Percentiles rank a stretch among this genome's conserved stretches.
Conservation (phyloP, 2,797 vertebrate species). For the Ibycter americanus region DNA sequence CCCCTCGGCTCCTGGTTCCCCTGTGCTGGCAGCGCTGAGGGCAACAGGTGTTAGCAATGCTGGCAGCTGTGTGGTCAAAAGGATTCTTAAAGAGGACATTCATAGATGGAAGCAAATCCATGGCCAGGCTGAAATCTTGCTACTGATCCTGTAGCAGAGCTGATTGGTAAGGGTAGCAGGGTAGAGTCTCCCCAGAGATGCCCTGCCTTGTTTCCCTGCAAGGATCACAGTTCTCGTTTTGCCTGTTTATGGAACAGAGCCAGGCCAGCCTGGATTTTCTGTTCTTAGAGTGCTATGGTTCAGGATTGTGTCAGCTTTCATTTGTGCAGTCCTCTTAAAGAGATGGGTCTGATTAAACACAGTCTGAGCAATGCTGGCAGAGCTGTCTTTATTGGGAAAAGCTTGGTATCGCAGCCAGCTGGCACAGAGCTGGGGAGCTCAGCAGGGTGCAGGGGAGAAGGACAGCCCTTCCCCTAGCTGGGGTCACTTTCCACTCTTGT, state of each 20-base stretch:
- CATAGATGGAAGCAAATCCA: neutral
- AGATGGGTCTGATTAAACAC: conserved; percentile 31
- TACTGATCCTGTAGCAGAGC: neutral
- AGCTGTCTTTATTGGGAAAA: neutral
- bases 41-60: neutral
- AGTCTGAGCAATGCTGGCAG: neutral
- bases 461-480: rapidly evolving
- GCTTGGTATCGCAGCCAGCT: neutral
- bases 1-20: neutral
- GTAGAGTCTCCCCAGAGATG: neutral
- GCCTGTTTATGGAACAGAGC: neutral
- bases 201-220: neutral
- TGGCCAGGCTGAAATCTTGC: neutral
- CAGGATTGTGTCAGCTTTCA: neutral
- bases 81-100: neutral
- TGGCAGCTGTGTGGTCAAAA: neutral
- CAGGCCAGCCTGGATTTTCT: neutral
- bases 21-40: neutral
- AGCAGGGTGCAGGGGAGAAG: neutral
- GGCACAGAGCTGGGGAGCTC: neutral
- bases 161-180: neutral
- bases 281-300: rapidly evolving
- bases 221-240: neutral
- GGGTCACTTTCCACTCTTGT: neutral
- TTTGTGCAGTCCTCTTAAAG: neutral